phyloP scores from a whole-genome alignment of 2,113 vertebrate genomes.

The Megatriorchis doriae region DNA sequence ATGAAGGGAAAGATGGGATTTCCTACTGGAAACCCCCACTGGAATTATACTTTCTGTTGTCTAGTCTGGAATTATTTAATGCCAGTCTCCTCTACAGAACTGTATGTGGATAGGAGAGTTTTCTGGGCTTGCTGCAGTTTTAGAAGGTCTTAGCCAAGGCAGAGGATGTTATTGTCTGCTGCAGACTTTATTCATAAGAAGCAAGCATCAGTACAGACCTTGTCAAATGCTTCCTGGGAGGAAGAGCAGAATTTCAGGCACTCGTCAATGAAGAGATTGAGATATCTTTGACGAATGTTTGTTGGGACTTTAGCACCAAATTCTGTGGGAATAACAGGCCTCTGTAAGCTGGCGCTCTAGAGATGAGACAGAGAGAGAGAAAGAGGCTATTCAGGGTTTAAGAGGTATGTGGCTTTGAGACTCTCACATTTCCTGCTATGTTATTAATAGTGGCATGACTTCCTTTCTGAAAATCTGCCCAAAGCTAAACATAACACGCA shows the following conservation, averaged over 20 bases:
- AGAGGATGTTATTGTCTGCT: background rate
- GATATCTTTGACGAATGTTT: constrained; percentile 92
- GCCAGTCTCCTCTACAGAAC: background rate
- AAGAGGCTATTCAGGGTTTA: background rate
- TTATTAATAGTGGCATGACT: background rate
- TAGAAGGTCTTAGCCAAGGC: background rate
- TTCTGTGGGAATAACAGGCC: constrained; percentile 90
- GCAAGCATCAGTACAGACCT: constrained; percentile 69
- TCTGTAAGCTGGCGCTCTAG: constrained; percentile 86
- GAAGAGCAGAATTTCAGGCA: constrained; percentile 87
- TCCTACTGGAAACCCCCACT: background rate
- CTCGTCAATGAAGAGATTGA: constrained; percentile 94
- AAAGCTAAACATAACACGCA: background rate
- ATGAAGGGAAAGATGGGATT: background rate
- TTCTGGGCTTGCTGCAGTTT: background rate
- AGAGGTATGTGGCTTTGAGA: background rate
- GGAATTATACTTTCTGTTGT: background rate
- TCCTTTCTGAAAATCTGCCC: constrained; percentile 21
- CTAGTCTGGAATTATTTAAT: background rate
- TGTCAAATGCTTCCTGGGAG: constrained; percentile 85
- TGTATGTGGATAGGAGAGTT: background rate
- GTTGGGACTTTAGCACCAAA: constrained; percentile 95
- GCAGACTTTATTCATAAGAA: background rate
- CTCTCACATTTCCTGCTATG: background rate
- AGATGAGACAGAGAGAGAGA: constrained; percentile 5